These are phyloP conservation scores for Magallana angulata DNA, from an alignment of 1,140 invertebrate species.

Conservation along the genomic window DNA sequence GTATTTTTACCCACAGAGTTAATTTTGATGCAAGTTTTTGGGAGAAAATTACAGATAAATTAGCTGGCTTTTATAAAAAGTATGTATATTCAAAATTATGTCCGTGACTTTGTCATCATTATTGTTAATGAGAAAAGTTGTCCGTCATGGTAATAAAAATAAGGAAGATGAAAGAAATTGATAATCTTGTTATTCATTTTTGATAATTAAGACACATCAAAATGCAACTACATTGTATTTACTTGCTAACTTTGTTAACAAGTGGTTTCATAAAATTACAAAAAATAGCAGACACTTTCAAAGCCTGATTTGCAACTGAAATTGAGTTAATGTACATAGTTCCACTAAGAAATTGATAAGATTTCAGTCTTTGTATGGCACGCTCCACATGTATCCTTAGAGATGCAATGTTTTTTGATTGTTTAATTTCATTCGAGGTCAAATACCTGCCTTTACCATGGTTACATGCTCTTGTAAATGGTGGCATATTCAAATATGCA, in stretches of 20 bases:
- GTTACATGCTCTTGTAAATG: constrained; percentile 20
- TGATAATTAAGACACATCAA: too few species aligned
- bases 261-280: background rate
- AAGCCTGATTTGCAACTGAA: background rate
- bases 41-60: background rate
- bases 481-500: constrained; percentile 45
- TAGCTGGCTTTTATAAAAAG: background rate
- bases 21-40: background rate
- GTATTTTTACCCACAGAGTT: background rate
- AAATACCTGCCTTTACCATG: constrained; percentile 31
- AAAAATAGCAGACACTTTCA: background rate
- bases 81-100: background rate
- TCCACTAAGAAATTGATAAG: constrained; percentile 19
- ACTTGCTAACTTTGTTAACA: background rate
- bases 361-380: constrained; percentile 42
- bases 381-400: constrained; percentile 45
- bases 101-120: background rate
- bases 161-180: too few species aligned
- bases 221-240: background rate
- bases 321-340: constrained; percentile 11
- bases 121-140: background rate
- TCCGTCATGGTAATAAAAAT: too few species aligned
- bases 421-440: constrained; percentile 37
- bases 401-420: constrained; percentile 39
- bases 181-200: too few species aligned